Evolutionary conservation across 1,140 invertebrate species (phyloP).

Genomic region (Drosophila jambulina): DNA sequence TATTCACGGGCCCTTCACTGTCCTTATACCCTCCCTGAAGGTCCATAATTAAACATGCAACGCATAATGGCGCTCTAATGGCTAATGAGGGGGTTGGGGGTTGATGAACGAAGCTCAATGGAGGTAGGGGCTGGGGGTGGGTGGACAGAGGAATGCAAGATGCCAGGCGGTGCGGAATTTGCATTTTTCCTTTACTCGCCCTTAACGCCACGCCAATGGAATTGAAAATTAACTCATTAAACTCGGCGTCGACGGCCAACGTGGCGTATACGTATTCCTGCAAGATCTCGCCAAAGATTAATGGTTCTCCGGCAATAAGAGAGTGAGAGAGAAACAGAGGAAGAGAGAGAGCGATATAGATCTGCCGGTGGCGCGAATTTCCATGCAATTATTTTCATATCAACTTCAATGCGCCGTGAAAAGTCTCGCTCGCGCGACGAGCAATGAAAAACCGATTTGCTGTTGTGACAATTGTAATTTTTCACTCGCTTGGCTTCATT

Average conservation of each 20-base stretch:
- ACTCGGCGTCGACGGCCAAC: slow-evolving; percentile 23
- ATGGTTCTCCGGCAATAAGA: slow-evolving; percentile 8
- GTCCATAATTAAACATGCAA: slow-evolving; percentile 76
- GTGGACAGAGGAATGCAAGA: slow-evolving; percentile 17
- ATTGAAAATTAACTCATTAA: slow-evolving; percentile 84
- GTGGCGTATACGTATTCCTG: slow-evolving; percentile 54
- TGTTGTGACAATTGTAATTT: slow-evolving; percentile 83
- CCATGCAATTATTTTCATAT: slow-evolving; percentile 79
- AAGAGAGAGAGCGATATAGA: slow-evolving; percentile 19
- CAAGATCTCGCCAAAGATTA: slow-evolving; percentile 51
- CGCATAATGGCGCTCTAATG: slow-evolving; percentile 78
- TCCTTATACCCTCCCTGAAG: slow-evolving; percentile 1
- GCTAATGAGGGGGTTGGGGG: slow-evolving; percentile 62
- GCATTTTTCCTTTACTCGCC: slow-evolving; percentile 64
- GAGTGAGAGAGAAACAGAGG: slow-evolving; percentile 25
- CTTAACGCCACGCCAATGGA: slow-evolving; percentile 58
- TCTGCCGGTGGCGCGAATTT: slow-evolving; percentile 58
- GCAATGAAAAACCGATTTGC: slow-evolving; percentile 80
- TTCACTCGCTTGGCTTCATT: slow-evolving; percentile 78
- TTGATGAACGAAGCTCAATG: background rate
- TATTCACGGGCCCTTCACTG: background rate
- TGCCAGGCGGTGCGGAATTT: slow-evolving; percentile 58
- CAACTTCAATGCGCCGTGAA: slow-evolving; percentile 78
- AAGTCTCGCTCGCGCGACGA: slow-evolving; percentile 45
- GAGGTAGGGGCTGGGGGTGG: background rate